A percentile compares a stretch with the other conserved stretches of the same genome.
Evolutionary conservation across 2,797 vertebrate genomes (phyloP).

Genomic region (Perodicticus potto): DNA sequence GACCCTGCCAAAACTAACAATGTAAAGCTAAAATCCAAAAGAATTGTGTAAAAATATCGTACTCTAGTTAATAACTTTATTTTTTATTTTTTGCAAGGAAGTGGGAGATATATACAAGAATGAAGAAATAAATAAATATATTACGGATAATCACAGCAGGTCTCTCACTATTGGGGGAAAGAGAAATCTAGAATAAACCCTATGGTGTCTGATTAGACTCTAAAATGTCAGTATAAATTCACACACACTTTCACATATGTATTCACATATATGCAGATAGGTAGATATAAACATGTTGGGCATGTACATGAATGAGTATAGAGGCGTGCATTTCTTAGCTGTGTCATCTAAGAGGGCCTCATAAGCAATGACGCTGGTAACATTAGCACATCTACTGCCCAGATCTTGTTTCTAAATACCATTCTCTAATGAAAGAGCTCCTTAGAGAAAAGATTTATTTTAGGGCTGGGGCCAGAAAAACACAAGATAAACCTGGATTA

Average conservation of each 20-base stretch:
- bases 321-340: not conserved
- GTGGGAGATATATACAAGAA: not conserved
- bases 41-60: not conserved
- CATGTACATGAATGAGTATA: not conserved
- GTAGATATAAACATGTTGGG: not conserved
- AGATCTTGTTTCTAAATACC: constrained; percentile 31
- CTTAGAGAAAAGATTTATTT: constrained; percentile 40
- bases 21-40: constrained; percentile 7
- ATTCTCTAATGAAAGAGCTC: constrained; percentile 25
- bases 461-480: not conserved
- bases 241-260: not conserved
- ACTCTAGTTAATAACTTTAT: not conserved
- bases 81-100: constrained; percentile 43
- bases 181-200: not conserved
- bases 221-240: constrained; percentile 3
- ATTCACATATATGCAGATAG: not conserved
- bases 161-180: constrained; percentile 18
- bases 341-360: constrained; percentile 8
- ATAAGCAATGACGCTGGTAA: not conserved
- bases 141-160: not conserved
- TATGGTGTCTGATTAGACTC: constrained; percentile 1
- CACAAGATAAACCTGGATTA: constrained; percentile 18
- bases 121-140: not conserved
- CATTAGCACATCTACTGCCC: not conserved
- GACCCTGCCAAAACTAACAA: not conserved